Evolutionary conservation across 1,140 invertebrate species (phyloP).

Genomic region (Magallana angulata): DNA sequence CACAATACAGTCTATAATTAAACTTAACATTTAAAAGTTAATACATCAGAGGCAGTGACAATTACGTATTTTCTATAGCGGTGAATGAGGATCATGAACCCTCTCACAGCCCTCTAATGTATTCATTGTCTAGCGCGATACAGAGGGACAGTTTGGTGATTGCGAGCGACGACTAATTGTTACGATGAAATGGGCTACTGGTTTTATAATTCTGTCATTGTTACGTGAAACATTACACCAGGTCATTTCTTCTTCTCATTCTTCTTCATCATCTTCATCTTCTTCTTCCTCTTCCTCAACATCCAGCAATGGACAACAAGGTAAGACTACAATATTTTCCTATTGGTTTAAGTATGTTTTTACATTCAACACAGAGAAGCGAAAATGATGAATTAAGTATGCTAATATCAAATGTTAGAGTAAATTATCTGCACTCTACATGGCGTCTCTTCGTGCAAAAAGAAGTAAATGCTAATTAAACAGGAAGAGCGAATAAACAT

Average conservation of each 20-base stretch:
- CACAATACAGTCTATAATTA: constrained; percentile 5
- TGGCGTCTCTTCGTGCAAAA: not conserved
- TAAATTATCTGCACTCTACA: not conserved
- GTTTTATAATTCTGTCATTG: not conserved
- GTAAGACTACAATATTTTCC: not conserved
- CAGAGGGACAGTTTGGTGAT: not conserved
- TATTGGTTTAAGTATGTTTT: too few relatives aligned
- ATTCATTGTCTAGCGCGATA: not conserved
- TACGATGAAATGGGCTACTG: constrained; percentile 3
- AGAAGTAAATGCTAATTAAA: not conserved
- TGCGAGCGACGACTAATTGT: not conserved
- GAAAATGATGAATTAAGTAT: not conserved
- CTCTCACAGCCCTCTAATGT: not conserved
- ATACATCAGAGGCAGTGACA: constrained; percentile 25
- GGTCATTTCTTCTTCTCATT: not conserved
- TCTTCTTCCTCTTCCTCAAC: not conserved
- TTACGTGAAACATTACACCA: constrained; percentile 1
- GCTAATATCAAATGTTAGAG: not conserved
- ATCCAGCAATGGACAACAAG: not conserved
- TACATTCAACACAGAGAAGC: too few relatives aligned
- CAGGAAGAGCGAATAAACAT: not conserved
- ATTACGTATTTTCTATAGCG: constrained; percentile 18
- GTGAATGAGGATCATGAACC: not conserved
- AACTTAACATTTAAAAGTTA: constrained; percentile 13
- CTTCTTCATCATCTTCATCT: not conserved